Base-by-base conservation (phyloP, 1,140 invertebrate genomes). In the Limonius californicus region DNA sequence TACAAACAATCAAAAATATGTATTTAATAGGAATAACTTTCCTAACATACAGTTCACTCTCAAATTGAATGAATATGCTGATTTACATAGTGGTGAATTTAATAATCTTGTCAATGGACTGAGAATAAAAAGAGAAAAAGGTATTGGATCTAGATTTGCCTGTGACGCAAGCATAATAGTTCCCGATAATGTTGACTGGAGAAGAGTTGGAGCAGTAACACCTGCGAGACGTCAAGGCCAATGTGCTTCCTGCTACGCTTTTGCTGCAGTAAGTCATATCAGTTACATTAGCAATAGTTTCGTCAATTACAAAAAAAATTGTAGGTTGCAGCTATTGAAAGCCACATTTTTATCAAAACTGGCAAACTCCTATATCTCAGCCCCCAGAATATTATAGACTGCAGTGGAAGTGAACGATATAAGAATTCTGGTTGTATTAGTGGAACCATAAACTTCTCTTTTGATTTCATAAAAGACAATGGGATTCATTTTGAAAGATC, bases 361-460 rank as follows among this genome's bases (percentile, higher is more conserved):
- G 90, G 90, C 45, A 83, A 86, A 64, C 81, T 99, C 12, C 84
- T 96, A 4, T 95, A 94, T 1, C 84, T 99, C 0, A 97, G 93
- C 67, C 97, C 99, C 80, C 97, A 99, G 81, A 98, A 99, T 77
- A 80, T 99, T 42, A 84, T 99, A 18, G 97, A 99, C 81, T 99
- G 97, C 74, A 80, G 82, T 58, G 19, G 19, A 11, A n/a, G 8
- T 3, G 83, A 84, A 1, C 32, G 18, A 23, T 75, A 77, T 59
- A 82, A 82, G 7, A 87, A 88, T 71, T 60, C 75, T 14, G 90
- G 89, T 1, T 92, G 90, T 71, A 53, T 12, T 11, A 74, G 81
- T 39, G 89, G 89, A 39, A 89, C 82, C 8, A 82, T 88, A 77
- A 80, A 86, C 61, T 74, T 76, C 20, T 85, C 85, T 1, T 88